Base-by-base conservation (phyloP, 2,888 invertebrate species). In the Drosophila silvestris region DNA sequence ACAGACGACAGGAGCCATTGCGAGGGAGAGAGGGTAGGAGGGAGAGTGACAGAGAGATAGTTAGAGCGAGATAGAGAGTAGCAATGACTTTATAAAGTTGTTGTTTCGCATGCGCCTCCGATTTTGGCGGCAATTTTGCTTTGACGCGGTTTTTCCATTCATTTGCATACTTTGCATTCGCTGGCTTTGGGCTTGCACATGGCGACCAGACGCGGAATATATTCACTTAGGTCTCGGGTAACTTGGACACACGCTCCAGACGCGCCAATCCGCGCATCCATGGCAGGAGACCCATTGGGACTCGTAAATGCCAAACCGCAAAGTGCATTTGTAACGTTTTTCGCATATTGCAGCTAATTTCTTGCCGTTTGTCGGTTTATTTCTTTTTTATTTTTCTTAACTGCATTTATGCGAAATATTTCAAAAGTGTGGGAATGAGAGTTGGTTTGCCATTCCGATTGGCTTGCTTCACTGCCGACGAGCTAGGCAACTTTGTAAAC, bases 321-420 rank as follows among this genome's bases (percentile, higher is more conserved):
- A 82, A 74, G 47, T 89, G 89, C 87, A 88, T 87, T 82, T 91
- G 88, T 74, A 77, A 77, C 85, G 75, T 85, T 91, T 89, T 90
- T 90, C 91, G 81, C 91, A 90, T 79, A 87, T 89, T 87, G 81
- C 57, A 82, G 90, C 89, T 90, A 90, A 90, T 90, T 90, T 90
- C 74, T 79, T 75, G 71, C 75, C 75, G 79, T 85, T 89, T 88
- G 88, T 79, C 88, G 88, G 85, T 85, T 89, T 89, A 67, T 63
- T 58, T 67, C 12, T 22, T 63, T 63, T 57, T 53, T 3, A 10
- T 4, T 56, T 52, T 39, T 77, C 37, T 62, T 58, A 68, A 65
- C 69, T 77, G 76, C 80, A 83, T 77, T 84, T 82, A 83, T 85
- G 89, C 66, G 83, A 88, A 90, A 88, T 88, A 87, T 82, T 82